Evolutionary conservation across 92 coral and sea anemone genomes (phyloP), one percentile per base, ranked within the genome.

Genomic region (Metridium senile): DNA sequence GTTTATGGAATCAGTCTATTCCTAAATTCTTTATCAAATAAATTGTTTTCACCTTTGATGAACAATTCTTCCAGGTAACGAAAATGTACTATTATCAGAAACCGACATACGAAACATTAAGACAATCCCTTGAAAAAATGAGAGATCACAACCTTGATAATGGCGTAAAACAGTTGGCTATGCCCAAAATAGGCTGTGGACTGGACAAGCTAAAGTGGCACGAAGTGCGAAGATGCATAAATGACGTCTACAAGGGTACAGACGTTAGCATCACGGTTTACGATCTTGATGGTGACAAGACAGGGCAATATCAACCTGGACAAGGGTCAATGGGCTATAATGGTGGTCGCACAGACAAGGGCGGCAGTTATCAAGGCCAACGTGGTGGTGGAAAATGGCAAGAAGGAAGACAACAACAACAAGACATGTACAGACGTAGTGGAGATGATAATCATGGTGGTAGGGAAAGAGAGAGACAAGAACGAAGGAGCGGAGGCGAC

Each of bases 171-270:
- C 66, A 75, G 58, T 53, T 94, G 47, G 87, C 94, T 39, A 94
- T 94, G 97, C 98, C 98, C 28, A 75, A 74, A 58, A 94, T 94
- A 26, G 98, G 98, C 28, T 94, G 98, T 62, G 98, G 98, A 46
- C 80, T 94, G 33, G 98, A 94, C 84, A 77, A 85, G 11, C 78
- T 94, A 19, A 77, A 91, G 17, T 94, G 98, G 98, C 8, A 80
- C 30, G 75, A 75, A 70, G 98, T 92, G 30, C 59, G 53, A 76
- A 62, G 80, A 3, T 74, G 89, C 53, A 84, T 94, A 71, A 72
- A 32, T 19, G 75, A 87, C 30, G 89, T 86, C 18, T 94, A 92
- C 84, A 45, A 84, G 47, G 87, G 81, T 27, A 86, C 88, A 23
- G 70, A 77, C 73, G 64, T 92, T 34, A 54, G 74, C 22, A 61